A percentile compares a stretch with the other conserved stretches of the same genome.
These are phyloP conservation scores for Octopus bimaculoides DNA, from an alignment of 1,140 invertebrate species.

Conservation along the genomic window DNA sequence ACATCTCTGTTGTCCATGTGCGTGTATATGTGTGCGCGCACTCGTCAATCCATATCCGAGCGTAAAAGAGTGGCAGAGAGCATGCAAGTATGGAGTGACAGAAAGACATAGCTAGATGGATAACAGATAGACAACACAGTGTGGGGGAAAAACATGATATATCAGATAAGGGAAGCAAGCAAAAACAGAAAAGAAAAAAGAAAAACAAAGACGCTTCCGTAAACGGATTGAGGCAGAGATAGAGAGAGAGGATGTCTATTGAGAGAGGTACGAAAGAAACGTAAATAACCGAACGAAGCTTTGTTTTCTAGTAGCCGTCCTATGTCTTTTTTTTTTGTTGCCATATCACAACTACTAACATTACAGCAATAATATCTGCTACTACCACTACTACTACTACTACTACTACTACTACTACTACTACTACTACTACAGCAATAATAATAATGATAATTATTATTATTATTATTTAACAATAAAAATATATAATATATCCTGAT, in stretches of 20 bases:
- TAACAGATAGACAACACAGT: no score
- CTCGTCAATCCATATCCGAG: slow-evolving; percentile 60
- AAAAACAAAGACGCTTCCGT: not conserved
- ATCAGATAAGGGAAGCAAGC: slow-evolving; percentile 25
- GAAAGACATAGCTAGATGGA: slow-evolving; percentile 27
- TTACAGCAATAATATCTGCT: no score
- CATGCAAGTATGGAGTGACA: not conserved
- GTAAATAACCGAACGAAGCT: not conserved
- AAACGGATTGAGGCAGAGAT: not conserved
- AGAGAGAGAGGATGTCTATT: slow-evolving; percentile 10
- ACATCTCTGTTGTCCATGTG: not conserved
- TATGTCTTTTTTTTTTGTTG: no score
- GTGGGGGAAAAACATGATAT: no score
- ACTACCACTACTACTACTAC: no score
- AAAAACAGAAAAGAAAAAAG: slow-evolving; percentile 26
- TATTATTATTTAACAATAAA: no score
- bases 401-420: no score
- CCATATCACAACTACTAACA: no score
- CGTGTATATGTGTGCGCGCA: slow-evolving; percentile 63
- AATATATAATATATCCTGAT: no score
- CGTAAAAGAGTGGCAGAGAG: slow-evolving; percentile 16
- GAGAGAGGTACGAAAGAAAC: not conserved
- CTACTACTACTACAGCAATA: no score
- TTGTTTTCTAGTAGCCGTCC: no score
- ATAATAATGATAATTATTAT: no score